Evolutionary conservation across 2,113 vertebrate genomes (phyloP).

Genomic region (Myotis lucifugus): DNA sequence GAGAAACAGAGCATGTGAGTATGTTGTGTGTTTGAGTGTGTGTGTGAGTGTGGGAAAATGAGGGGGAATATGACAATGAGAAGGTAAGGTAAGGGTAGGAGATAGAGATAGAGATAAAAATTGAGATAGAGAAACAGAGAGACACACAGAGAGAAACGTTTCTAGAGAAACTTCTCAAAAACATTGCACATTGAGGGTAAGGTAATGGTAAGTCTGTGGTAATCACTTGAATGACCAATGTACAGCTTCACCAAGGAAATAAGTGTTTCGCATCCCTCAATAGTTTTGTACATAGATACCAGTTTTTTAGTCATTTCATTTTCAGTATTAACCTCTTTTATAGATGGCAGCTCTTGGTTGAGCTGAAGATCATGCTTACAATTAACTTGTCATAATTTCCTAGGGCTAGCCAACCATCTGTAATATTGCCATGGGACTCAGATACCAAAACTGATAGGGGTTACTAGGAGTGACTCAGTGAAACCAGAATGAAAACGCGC

Average conservation of each 20-base stretch:
- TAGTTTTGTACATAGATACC: background rate
- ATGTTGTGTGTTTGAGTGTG: background rate
- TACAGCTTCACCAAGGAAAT: background rate
- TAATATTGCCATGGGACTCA: background rate
- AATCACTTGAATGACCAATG: background rate
- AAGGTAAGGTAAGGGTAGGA: background rate
- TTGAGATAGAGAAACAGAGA: background rate
- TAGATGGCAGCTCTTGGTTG: background rate
- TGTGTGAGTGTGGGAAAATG: background rate
- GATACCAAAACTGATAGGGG: background rate
- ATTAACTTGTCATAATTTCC: background rate
- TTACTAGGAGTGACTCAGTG: background rate
- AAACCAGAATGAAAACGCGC: background rate
- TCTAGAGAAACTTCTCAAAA: conserved; percentile 7
- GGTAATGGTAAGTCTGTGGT: background rate
- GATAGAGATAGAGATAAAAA: background rate
- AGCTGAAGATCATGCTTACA: background rate
- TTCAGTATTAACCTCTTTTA: background rate
- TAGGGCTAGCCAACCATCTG: background rate
- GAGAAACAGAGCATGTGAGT: background rate
- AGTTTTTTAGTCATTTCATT: conserved; percentile 7
- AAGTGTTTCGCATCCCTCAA: background rate
- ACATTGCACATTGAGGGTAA: background rate
- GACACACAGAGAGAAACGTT: background rate
- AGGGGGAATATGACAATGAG: background rate